Conservation (phyloP, 1,140 invertebrate species). For the Papilio glaucus region DNA sequence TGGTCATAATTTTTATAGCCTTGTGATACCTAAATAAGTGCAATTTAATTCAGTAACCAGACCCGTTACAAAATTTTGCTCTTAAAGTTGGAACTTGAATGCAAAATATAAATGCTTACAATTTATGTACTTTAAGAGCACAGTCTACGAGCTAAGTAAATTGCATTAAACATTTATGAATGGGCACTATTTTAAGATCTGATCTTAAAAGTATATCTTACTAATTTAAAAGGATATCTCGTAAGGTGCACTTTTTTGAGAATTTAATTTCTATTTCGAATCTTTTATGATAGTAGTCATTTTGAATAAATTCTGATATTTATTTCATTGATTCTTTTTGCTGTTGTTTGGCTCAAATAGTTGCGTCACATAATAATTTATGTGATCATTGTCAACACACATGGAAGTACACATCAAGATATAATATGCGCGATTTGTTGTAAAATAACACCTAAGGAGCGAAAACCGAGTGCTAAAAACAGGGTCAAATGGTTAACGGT, state of each 20-base stretch:
- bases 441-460: no score
- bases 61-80: not conserved
- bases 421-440: no score
- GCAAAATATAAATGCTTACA: constrained; percentile 9
- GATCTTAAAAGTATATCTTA: not conserved
- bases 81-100: not conserved
- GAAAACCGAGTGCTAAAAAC: no score
- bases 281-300: not conserved
- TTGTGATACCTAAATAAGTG: no score
- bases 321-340: not conserved
- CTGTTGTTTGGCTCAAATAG: not conserved
- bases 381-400: no score
- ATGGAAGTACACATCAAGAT: no score
- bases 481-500: no score
- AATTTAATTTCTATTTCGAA: not conserved
- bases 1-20: no score
- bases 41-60: not conserved
- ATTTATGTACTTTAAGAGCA: constrained; percentile 12
- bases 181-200: constrained; percentile 17
- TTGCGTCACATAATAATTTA: no score
- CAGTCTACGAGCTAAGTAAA: constrained; percentile 17
- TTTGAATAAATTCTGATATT: not conserved
- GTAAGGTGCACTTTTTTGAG: not conserved
- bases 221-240: no score
- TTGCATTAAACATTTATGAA: constrained; percentile 26